Percentiles rank a stretch among this genome's conserved stretches.
These are phyloP conservation scores for Pristionchus arcanus DNA, from an alignment of 2,888 invertebrate genomes.

Conservation along the genomic window DNA sequence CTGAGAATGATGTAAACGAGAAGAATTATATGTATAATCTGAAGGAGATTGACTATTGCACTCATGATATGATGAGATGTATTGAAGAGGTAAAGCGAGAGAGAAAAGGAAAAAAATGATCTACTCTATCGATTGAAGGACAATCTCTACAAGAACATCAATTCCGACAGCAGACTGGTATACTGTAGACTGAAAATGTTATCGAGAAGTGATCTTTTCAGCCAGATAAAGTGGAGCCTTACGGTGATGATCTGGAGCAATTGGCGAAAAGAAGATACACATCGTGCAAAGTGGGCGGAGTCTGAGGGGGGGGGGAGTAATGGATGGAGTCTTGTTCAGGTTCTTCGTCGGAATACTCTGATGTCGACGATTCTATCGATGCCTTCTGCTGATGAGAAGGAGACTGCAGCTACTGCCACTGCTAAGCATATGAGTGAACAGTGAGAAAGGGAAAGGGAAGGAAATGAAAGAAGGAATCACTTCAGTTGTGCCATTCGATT, in stretches of 20 bases:
- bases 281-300: slow-evolving; percentile 30
- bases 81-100: slow-evolving; percentile 9
- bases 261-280: slow-evolving; percentile 16
- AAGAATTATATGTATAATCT: slow-evolving; percentile 56
- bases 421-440: slow-evolving; percentile 15
- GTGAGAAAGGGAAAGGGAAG: background rate
- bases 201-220: background rate
- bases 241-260: slow-evolving; percentile 33
- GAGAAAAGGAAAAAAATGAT: background rate
- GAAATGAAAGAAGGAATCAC: background rate
- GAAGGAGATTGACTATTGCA: slow-evolving; percentile 48
- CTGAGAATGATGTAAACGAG: slow-evolving; percentile 45
- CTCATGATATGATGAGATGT: slow-evolving; percentile 53
- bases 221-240: slow-evolving; percentile 40
- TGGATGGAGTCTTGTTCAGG: slow-evolving; percentile 20
- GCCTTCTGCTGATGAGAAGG: slow-evolving; percentile 43
- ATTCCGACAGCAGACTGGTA: slow-evolving; percentile 34
- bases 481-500: slow-evolving; percentile 41
- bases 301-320: background rate
- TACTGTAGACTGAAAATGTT: background rate
- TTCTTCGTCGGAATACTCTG: slow-evolving; percentile 45
- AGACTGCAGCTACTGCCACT: slow-evolving; percentile 21
- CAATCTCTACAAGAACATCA: slow-evolving; percentile 46
- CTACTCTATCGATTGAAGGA: background rate
- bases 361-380: slow-evolving; percentile 33